Evolutionary conservation across 2,797 vertebrate genomes (phyloP), one percentile per base, ranked within the genome.

Genomic region (Sebastes kiyomatsui): DNA sequence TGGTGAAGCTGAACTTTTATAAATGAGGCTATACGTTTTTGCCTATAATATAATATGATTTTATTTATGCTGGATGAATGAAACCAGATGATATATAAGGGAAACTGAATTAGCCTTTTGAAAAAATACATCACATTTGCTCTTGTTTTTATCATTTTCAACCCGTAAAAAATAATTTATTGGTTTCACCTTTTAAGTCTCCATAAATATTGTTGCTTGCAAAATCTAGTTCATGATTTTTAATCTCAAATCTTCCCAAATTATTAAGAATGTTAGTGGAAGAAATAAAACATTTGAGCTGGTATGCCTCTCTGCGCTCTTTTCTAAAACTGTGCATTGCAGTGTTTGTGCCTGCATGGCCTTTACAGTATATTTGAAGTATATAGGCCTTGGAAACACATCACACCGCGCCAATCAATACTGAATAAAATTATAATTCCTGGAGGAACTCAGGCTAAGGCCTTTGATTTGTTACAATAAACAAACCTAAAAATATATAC

Each of bases 371-470:
- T 52, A 86, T 93, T 84, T 93, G 84, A 92, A 90, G 86, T 65
- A 66, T 38, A 79, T 38, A 79, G 91, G 92, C 92, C 93, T 90
- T 91, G 90, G 84, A 90, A 90, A 93, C 85, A 90, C 86, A 82
- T 72, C 88, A 84, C 88, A 83, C 54, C 78, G 77, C 75, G 56
- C 82, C 79, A 88, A 94, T 95, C 93, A 88, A 95, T 94, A 93
- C 91, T 85, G 93, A 93, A 94, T 95, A 92, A 55, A 91, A 93
- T 95, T 93, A 94, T 90, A 87, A 93, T 92, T 93, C 93, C 90
- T 88, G 55, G 65, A 90, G 89, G 93, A 92, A 77, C 77, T 84
- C 78, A 65, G 82, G 76, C 83, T 64, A 61, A 84, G 75, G 84
- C 84, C 77, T 92, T 88, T 90, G 77, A 89, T 91, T 92, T 90